Conservation (phyloP, 2,797 vertebrate species). For the Poeciliopsis paucimaculata region DNA sequence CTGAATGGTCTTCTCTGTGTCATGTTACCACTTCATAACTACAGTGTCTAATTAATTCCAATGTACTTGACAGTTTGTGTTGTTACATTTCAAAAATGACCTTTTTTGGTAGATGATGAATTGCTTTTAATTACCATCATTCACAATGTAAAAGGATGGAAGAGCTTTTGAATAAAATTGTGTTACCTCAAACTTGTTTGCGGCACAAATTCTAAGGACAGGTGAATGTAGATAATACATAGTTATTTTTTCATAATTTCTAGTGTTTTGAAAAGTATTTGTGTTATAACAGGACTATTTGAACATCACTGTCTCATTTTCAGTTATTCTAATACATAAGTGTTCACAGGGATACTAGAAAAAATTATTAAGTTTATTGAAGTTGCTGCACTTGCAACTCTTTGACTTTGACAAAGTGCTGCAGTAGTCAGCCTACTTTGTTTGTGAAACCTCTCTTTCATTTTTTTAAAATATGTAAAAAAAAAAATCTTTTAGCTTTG, state of each 20-base stretch:
- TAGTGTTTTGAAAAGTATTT: slow-evolving; percentile 10
- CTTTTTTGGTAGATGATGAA: slow-evolving; percentile 36
- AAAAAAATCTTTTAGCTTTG: slow-evolving; percentile 63
- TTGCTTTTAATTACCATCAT: slow-evolving; percentile 15
- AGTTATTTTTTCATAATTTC: background rate
- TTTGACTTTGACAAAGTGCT: slow-evolving; percentile 78
- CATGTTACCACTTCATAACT: slow-evolving; percentile 7
- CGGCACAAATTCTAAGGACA: background rate
- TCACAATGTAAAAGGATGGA: slow-evolving; percentile 16
- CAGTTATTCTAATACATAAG: slow-evolving; percentile 35
- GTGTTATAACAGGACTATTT: slow-evolving; percentile 21
- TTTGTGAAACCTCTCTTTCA: slow-evolving; percentile 72
- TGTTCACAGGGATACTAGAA: slow-evolving; percentile 19
- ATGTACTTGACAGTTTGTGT: slow-evolving; percentile 49
- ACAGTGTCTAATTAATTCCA: slow-evolving; percentile 13
- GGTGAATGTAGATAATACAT: background rate
- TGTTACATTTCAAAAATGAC: slow-evolving; percentile 31
- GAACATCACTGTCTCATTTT: slow-evolving; percentile 37
- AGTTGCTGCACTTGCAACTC: slow-evolving; percentile 61
- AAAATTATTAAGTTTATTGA: slow-evolving; percentile 47
- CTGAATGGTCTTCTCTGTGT: slow-evolving; percentile 7
- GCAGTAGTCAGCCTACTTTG: slow-evolving; percentile 66
- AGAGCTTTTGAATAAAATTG: slow-evolving; percentile 10
- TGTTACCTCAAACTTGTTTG: slow-evolving; percentile 12
- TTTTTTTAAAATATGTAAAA: slow-evolving; percentile 39